Evolutionary conservation across 2,113 vertebrate species (phyloP), one percentile per base, ranked within the genome.

Genomic region (Chaetops frenatus): DNA sequence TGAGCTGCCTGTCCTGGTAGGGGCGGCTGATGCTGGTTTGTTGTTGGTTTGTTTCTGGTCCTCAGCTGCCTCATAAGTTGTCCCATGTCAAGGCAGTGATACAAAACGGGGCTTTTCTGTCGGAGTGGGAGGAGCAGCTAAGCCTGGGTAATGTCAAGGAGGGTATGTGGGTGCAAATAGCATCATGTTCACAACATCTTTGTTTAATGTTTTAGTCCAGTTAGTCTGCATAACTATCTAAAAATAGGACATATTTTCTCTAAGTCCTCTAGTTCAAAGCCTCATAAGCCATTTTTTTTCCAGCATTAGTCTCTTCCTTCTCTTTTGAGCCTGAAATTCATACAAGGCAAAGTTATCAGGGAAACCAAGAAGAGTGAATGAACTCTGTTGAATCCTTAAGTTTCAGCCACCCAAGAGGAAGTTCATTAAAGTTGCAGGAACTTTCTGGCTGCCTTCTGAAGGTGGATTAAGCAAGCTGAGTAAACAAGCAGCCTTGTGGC

Each of bases 171-270:
- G 92, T 96, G 91, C 96, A 96, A 92, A 91, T 71, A 86, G 88
- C 95, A 86, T 97, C 88, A 10, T 95, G 92, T 88, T 92, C 88
- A 53, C 89, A 84, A 25, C 90, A 88, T 92, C 94, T 94, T 92
- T 96, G 94, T 96, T 96, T 93, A 93, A 88, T 88, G 58, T 74
- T 79, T 86, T 96, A 60, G 94, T 90, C 96, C 93, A 92, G 90
- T 95, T 93, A 74, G 94, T 94, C 95, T 93, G 88, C 94, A 94
- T 95, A 80, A 78, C 90, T 93, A 27, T 36, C 93, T 90, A 96
- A 96, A 96, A 94, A 96, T 94, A 96, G 85, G 78, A 61, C 74
- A 42, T 58, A 66, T 82, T 96, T 96, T 93, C 92, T 90, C 35
- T 3, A 67, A 71, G 93, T 92, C 93, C 93, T 92, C 60, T 71